Conservation (phyloP, 1,140 invertebrate genomes). For the Heliconius congener region DNA sequence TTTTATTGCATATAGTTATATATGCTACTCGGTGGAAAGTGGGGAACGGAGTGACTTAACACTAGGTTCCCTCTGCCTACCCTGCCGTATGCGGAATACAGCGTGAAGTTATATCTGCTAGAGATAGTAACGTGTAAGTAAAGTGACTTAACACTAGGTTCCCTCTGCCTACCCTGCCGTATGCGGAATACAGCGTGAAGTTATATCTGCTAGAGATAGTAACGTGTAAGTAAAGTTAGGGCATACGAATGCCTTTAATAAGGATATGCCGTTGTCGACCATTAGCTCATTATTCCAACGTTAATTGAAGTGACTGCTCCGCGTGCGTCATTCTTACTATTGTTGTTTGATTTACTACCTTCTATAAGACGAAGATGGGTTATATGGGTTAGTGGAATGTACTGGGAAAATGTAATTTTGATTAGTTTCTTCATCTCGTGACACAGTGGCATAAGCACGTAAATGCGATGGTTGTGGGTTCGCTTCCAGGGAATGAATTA, state of each 20-base stretch:
- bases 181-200: too few relatives aligned
- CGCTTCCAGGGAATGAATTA: not conserved
- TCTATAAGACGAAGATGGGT: not conserved
- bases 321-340: slow-evolving; percentile 31
- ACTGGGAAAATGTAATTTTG: not conserved
- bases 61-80: too few relatives aligned
- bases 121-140: not conserved
- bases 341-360: slow-evolving; percentile 38
- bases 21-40: too few relatives aligned
- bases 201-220: not conserved
- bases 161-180: too few relatives aligned
- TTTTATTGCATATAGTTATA: too few relatives aligned
- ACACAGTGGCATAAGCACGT: not conserved
- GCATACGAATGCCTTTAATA: slow-evolving; percentile 43
- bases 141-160: not conserved
- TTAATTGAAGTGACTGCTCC: slow-evolving; percentile 41
- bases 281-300: slow-evolving; percentile 53
- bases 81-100: too few relatives aligned
- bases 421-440: not conserved
- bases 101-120: not conserved
- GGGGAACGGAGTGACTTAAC: too few relatives aligned
- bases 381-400: not conserved
- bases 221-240: slow-evolving; percentile 1
- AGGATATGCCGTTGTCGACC: slow-evolving; percentile 49
- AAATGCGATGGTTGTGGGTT: not conserved